Conservation (phyloP, 92 coral and sea anemone genomes). For the Bergia sp. region DNA sequence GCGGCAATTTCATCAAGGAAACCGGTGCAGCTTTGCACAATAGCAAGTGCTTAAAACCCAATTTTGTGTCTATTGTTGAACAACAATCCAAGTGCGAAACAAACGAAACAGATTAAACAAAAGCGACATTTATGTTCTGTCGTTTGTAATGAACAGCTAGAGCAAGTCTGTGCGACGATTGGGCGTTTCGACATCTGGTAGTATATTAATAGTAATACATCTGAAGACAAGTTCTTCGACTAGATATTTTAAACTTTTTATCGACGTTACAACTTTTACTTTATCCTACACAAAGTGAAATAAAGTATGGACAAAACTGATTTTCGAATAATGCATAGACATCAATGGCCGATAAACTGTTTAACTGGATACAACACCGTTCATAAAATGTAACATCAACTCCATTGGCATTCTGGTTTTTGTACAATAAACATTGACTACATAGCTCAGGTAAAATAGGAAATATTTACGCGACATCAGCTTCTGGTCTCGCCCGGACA, state of each 20-base stretch:
- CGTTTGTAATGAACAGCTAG: not conserved
- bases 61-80: constrained; percentile 19
- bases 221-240: not conserved
- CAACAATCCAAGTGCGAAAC: constrained; percentile 23
- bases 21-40: constrained; percentile 19
- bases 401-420: too few species aligned
- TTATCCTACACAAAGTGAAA: too few species aligned
- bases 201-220: not conserved
- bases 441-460: too few species aligned
- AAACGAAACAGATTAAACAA: constrained; percentile 13
- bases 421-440: too few species aligned
- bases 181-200: not conserved
- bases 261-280: not conserved
- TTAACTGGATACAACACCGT: too few species aligned
- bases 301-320: too few species aligned
- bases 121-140: not conserved
- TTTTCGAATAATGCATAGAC: too few species aligned
- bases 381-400: too few species aligned
- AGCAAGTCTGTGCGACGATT: not conserved
- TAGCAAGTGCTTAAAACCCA: constrained; percentile 19
- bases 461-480: too few species aligned
- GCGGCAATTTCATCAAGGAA: constrained; percentile 36
- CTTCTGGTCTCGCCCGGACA: too few species aligned
- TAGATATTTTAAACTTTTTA: too few species aligned
- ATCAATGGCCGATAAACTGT: too few species aligned